A percentile compares a stretch with the other conserved stretches of the same genome.
Conservation (phyloP, 2,888 invertebrate species). For the Drosophila rubida region DNA sequence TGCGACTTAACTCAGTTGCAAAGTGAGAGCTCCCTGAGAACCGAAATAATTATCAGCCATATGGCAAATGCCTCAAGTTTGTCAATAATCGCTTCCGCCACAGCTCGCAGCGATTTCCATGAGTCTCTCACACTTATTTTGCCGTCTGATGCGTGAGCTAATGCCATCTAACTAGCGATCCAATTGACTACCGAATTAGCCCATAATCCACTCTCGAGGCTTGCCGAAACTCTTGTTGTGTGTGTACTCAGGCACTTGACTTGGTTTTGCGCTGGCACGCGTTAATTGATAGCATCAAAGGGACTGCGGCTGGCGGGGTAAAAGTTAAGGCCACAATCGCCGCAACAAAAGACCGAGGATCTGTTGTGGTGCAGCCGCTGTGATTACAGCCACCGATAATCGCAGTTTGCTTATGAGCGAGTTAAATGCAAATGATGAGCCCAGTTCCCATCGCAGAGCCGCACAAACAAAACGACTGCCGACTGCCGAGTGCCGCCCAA, state of each 20-base stretch:
- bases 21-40: neutral
- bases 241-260: slow-evolving; percentile 43
- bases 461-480: slow-evolving; percentile 27
- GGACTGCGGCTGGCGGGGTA: slow-evolving; percentile 44
- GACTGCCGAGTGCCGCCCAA: slow-evolving; percentile 11
- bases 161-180: neutral
- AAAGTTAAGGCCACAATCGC: slow-evolving; percentile 53
- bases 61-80: neutral
- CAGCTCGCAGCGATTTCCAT: slow-evolving; percentile 10
- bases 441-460: slow-evolving; percentile 24
- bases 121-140: neutral
- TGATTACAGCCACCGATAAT: slow-evolving; percentile 62
- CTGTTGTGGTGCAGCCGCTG: slow-evolving; percentile 27
- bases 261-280: slow-evolving; percentile 35
- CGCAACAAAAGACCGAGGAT: slow-evolving; percentile 33
- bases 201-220: slow-evolving; percentile 4
- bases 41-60: neutral
- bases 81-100: slow-evolving; percentile 37
- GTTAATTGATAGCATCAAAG: slow-evolving; percentile 59
- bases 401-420: slow-evolving; percentile 65
- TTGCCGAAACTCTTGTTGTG: slow-evolving; percentile 21
- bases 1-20: slow-evolving; percentile 7
- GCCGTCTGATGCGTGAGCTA: neutral
- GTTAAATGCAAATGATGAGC: slow-evolving; percentile 64
- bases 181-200: slow-evolving; percentile 8